Conservation (phyloP, 2,113 vertebrate genomes). For the Emydura subglobosa region DNA sequence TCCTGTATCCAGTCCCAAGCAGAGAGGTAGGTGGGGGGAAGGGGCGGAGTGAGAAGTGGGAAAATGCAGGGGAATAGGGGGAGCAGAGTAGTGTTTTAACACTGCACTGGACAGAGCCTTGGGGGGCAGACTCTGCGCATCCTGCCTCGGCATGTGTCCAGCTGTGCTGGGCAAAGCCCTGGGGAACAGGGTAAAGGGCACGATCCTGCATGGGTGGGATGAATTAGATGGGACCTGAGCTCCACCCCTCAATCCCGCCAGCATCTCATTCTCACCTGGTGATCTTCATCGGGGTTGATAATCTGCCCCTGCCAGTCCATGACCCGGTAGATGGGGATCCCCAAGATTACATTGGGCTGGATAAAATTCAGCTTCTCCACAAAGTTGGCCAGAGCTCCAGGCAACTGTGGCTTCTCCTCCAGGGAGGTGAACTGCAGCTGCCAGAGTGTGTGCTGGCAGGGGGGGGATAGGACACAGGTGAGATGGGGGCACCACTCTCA, state of each 20-base stretch:
- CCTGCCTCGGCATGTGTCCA: neutral
- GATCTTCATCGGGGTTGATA: slow-evolving; percentile 89
- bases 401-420: slow-evolving; percentile 92
- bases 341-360: slow-evolving; percentile 93
- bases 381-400: slow-evolving; percentile 91
- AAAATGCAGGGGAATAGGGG: neutral
- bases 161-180: no score
- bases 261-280: slow-evolving; percentile 80
- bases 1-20: no score
- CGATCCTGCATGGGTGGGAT: no score
- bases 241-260: neutral
- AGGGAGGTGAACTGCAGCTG: slow-evolving; percentile 85
- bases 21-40: neutral
- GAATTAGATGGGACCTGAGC: neutral
- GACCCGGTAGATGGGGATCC: slow-evolving; percentile 93
- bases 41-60: neutral
- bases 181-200: no score
- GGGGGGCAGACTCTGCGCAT: no score
- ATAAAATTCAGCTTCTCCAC: slow-evolving; percentile 92
- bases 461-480: neutral
- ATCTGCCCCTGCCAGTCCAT: slow-evolving; percentile 96
- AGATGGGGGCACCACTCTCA: no score
- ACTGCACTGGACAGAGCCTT: no score
- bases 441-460: slow-evolving; percentile 73
- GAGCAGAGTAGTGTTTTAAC: no score